phyloP scores from a whole-genome alignment of 2,797 vertebrate species.

The Odontamblyopus rebecca region DNA sequence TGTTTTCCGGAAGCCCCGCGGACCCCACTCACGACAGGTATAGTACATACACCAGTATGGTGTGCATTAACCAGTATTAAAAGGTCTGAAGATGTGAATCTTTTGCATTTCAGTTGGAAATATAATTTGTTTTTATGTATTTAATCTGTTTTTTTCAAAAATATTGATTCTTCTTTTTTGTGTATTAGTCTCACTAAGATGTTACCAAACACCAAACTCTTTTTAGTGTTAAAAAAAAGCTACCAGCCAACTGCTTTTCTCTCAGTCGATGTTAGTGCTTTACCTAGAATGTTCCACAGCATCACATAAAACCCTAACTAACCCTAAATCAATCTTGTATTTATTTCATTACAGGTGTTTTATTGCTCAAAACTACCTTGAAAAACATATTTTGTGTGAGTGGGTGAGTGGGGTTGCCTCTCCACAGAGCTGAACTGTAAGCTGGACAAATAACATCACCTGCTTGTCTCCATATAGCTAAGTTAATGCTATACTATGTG shows the following conservation, averaged over 20 bases:
- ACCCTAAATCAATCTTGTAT: not conserved
- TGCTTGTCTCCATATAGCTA: not conserved
- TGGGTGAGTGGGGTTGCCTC: not conserved
- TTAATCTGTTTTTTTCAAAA: not conserved
- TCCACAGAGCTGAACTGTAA: not conserved
- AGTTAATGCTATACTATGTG: not conserved
- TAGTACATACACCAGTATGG: conserved; percentile 5
- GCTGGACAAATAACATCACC: not conserved
- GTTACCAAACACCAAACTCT: not conserved
- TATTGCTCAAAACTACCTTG: no score
- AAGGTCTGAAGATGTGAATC: not conserved
- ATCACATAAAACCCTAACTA: not conserved
- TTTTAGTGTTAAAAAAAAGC: not conserved
- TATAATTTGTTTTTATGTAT: not conserved
- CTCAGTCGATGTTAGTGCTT: not conserved
- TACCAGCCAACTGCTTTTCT: not conserved
- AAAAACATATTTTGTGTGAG: not conserved
- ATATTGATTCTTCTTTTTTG: not conserved
- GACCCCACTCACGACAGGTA: conserved; percentile 85
- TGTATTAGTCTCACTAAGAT: not conserved
- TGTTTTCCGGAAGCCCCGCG: conserved; percentile 84
- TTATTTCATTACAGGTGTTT: not conserved
- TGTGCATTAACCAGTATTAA: not conserved
- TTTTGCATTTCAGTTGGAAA: not conserved
- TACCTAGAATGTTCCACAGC: not conserved